Evolutionary conservation across 2,888 invertebrate species (phyloP), one percentile per base, ranked within the genome.

Genomic region (Smittia sp.): DNA sequence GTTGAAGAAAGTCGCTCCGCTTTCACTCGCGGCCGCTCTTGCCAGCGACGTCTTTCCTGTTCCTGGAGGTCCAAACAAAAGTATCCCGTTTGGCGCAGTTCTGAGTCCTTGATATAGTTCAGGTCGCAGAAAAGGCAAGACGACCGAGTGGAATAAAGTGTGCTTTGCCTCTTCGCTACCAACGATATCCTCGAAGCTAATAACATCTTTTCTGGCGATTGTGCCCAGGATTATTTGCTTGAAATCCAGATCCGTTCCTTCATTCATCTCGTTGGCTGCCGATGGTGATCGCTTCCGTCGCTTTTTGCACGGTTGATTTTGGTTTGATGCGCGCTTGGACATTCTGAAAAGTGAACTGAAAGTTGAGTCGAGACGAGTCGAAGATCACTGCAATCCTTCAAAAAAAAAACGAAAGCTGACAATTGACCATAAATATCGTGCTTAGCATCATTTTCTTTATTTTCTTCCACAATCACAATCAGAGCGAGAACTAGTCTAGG

Each of bases 1-100:
- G 77, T 93, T 94, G 84, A 98, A 98, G 83, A 98, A 98, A 0
- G 98, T 98, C 0, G 98, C 95, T 76, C 90, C 89, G 75, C 96
- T 96, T 81, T 98, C 94, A 1, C 94, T 92, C 0, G 98, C 97
- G 75, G 98, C 94, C 79, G 98, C 97, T 81, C 95, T 95, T 11
- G 93, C 94, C 77, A 99, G 98, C 32, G 98, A 85, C 0, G 99
- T 98, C 85, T 99, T 99, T 1, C 98, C 98, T 0, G 98, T 96
- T 15, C 25, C 98, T 0, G 98, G 98, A 0, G 98, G 98, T 0
- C 98, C 98, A 83, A 98, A 98, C 3, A 99, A 84, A 25, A 98
- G 84, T 74, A 99, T 91, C 1, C 98, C 98, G 79, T 94, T 94
- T 0, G 98, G 96, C 1, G 98, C 98, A 54, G 93, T 87, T 75